A percentile compares a stretch with the other conserved stretches of the same genome.
These are phyloP conservation scores for Cuculus canorus DNA, from an alignment of 2,797 vertebrate species.

Conservation along the genomic window DNA sequence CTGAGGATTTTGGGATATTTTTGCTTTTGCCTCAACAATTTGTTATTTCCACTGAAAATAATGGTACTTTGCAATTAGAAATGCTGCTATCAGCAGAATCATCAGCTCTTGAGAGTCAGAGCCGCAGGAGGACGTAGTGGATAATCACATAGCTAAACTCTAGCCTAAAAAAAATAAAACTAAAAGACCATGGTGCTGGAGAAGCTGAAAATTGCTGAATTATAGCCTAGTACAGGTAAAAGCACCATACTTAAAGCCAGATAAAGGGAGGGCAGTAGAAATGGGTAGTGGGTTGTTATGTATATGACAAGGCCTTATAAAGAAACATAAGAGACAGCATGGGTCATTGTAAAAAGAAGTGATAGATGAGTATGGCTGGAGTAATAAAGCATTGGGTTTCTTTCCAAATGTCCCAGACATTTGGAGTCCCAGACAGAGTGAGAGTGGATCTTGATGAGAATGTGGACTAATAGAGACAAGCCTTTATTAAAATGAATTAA, in stretches of 20 bases:
- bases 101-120: background rate
- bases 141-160: background rate
- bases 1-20: background rate
- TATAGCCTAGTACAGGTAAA: background rate
- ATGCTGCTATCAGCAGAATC: background rate
- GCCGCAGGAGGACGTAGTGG: background rate
- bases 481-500: constrained; percentile 22
- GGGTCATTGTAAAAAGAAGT: background rate
- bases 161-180: background rate
- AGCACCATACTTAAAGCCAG: background rate
- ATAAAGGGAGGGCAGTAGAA: background rate
- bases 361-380: background rate
- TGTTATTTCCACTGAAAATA: background rate
- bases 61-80: background rate
- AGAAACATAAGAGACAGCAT: background rate
- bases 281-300: background rate
- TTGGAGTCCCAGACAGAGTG: background rate
- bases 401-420: background rate
- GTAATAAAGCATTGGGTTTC: background rate
- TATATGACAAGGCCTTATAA: background rate
- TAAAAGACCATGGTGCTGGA: background rate
- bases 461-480: background rate
- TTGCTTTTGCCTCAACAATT: rapidly evolving
- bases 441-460: constrained; percentile 12
- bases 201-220: background rate